Evolutionary conservation across 30 jellyfish, hydroid and myxozoan species (phyloP), one percentile per base, ranked within the genome.

Genomic region (Aurelia aurita): DNA sequence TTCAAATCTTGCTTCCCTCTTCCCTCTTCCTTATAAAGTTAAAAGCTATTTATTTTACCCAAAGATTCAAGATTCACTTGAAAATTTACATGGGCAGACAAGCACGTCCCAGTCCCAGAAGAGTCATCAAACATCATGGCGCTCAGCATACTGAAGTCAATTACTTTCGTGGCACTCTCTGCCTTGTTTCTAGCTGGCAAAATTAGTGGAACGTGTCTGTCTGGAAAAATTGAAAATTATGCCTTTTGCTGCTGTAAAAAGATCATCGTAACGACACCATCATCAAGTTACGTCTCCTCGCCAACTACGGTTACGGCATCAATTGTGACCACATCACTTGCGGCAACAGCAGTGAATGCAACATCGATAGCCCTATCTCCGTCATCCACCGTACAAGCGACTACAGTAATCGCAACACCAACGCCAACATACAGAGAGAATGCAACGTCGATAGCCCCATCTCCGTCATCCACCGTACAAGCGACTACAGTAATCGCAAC

Each of bases 171-270:
- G 18, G 14, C 1, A n/a, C 29, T 73, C 5, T 53, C 49, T 23
- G 19, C 11, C 14, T 20, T 25, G 51, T 73, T 22, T 20, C 53
- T 47, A 2, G 47, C 71, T 14, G 21, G 20, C 9, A 43, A 68
- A 68, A 25, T 58, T 3, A 58, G 27, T 26, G 63, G 87, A 2
- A 44, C 29, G 3, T 80, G 90, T 80, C 90, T 64, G 28, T 51
- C 58, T 2, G 90, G 83, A 13, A 64, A 31, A 3, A 47, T 69
- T 21, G 75, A 65, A 15, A 62, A 32, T 21, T 80, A 22, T 58
- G 90, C 90, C 43, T 80, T 80, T 80, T 80, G 90, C 83, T 80
- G 90, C 47, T 80, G 90, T 62, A 80, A 80, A 45, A 57, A 49
- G 49, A 39, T 80, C 23, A 21, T 0, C 23, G n/a, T 39, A 2